phyloP scores from a whole-genome alignment of 2,113 vertebrate species.

The Onychorhynchus coronatus region DNA sequence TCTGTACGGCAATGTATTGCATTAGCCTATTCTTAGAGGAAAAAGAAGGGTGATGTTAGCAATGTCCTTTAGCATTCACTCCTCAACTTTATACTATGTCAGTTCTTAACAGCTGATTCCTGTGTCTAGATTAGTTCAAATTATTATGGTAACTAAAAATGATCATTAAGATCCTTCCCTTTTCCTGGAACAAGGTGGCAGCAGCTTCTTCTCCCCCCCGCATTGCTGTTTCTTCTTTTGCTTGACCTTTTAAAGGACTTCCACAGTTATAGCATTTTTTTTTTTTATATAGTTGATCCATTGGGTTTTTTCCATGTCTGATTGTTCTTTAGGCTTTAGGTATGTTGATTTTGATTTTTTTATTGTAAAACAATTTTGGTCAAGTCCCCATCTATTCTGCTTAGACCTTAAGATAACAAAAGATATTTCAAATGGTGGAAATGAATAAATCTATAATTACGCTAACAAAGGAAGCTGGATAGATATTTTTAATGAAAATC shows the following conservation, averaged over 20 bases:
- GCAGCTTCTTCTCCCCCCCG: fast-evolving
- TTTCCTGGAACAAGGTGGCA: background rate
- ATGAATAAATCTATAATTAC: background rate
- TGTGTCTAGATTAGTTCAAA: background rate
- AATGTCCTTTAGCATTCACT: background rate
- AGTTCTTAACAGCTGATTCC: background rate
- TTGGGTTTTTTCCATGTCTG: fast-evolving
- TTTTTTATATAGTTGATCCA: background rate
- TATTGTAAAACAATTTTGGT: background rate
- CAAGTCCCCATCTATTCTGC: background rate
- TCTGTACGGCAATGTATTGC: background rate
- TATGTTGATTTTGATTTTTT: background rate
- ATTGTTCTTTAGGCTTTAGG: background rate
- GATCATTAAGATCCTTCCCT: background rate
- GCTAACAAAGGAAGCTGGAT: background rate
- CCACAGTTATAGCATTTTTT: background rate
- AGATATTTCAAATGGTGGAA: background rate
- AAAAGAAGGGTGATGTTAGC: background rate
- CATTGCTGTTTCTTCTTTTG: background rate
- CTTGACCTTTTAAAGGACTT: background rate
- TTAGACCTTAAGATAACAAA: background rate
- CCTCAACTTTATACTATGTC: background rate
- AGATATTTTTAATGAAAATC: background rate
- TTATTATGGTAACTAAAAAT: background rate
- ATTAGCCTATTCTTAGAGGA: background rate